Percentiles rank a stretch among this genome's conserved stretches.
phyloP scores from a whole-genome alignment of 2,797 vertebrate genomes.

The Arnoldichthys spilopterus region DNA sequence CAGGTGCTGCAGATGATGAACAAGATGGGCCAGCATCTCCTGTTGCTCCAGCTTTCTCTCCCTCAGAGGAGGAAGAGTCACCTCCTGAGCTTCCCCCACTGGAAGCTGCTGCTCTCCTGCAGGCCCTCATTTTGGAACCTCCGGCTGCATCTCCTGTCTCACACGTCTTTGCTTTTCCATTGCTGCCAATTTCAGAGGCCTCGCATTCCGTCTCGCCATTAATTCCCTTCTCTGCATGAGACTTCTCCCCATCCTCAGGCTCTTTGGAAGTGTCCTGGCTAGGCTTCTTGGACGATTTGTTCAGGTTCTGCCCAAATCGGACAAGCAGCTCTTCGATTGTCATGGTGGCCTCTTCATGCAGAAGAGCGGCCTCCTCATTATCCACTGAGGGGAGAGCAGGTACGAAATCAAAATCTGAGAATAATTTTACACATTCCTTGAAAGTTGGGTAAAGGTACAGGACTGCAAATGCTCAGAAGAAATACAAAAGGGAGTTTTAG shows the following conservation, averaged over 20 bases:
- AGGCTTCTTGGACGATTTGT: conserved; percentile 84
- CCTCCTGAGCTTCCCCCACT: conserved; percentile 51
- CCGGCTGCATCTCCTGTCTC: conserved; percentile 37
- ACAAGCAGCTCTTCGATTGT: conserved; percentile 97
- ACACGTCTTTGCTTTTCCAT: conserved; percentile 75
- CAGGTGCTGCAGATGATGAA: conserved; percentile 87
- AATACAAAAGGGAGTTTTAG: too few species aligned
- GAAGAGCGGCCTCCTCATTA: conserved; percentile 93
- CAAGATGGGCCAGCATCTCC: conserved; percentile 95
- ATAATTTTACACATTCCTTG: neutral
- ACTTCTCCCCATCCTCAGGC: conserved; percentile 69
- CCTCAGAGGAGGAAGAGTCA: conserved; percentile 51
- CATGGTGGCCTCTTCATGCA: conserved; percentile 98
- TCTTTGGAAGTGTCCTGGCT: conserved; percentile 69
- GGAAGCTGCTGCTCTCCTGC: conserved; percentile 67
- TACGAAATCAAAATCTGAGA: neutral
- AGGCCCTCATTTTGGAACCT: conserved; percentile 75
- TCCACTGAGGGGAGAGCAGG: conserved; percentile 82
- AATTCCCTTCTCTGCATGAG: conserved; percentile 71
- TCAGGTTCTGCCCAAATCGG: conserved; percentile 91
- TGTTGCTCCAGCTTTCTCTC: conserved; percentile 80
- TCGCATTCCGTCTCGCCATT: conserved; percentile 85
- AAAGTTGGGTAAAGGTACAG: neutral
- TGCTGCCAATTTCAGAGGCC: conserved; percentile 78
- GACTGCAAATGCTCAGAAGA: neutral